Conservation (phyloP, 2,888 invertebrate species). For the Leptothorax acervorum region DNA sequence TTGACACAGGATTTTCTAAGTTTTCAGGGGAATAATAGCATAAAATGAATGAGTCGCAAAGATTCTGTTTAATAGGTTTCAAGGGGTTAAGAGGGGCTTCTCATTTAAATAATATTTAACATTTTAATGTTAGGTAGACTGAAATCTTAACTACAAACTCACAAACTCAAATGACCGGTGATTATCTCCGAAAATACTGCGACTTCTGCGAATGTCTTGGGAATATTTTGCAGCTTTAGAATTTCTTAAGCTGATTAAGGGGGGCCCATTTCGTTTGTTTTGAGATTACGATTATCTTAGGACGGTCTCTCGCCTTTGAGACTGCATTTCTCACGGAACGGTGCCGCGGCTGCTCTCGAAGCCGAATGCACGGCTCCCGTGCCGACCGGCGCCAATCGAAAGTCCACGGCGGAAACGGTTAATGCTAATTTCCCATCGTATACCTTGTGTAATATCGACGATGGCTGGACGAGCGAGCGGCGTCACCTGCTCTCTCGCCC, state of each 20-base stretch:
- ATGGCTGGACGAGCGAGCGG: constrained; percentile 56
- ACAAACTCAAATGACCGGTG: neutral
- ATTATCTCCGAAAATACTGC: constrained; percentile 3
- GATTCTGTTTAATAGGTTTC: neutral
- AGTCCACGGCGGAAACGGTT: constrained; percentile 57
- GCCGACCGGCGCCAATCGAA: constrained; percentile 39
- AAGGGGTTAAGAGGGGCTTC: neutral
- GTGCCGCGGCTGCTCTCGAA: neutral
- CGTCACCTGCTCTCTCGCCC: constrained; percentile 78
- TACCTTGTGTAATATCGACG: constrained; percentile 76
- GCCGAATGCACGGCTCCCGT: neutral
- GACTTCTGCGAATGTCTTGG: neutral
- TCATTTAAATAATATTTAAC: constrained; percentile 28
- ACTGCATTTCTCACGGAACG: constrained; percentile 23
- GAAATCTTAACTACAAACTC: neutral
- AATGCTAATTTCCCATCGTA: constrained; percentile 78
- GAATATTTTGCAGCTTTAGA: neutral
- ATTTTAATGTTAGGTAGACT: constrained; percentile 15
- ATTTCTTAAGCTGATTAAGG: constrained; percentile 1
- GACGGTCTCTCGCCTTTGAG: neutral
- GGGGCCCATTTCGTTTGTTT: neutral
- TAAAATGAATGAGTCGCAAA: neutral
- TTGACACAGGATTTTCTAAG: neutral
- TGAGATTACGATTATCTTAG: neutral
- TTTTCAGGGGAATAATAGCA: neutral